These are phyloP conservation scores for Merluccius polli DNA, from an alignment of 2,797 vertebrate species.

Conservation along the genomic window DNA sequence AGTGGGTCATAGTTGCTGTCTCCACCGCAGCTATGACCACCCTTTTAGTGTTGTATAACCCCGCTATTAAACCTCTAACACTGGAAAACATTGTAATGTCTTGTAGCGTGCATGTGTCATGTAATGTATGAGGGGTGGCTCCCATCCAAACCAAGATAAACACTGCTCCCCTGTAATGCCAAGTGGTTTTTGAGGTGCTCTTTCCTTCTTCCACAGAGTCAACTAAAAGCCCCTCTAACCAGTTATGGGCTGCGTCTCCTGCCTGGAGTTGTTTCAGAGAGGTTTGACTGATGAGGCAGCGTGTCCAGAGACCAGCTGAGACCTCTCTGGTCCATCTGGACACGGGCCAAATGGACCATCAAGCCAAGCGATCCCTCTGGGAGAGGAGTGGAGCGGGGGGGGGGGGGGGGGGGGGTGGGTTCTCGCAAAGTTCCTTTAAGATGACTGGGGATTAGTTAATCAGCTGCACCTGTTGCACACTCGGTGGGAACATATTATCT, in stretches of 20 bases:
- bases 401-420: conserved; percentile 27
- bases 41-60: too few relatives aligned
- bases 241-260: conserved; percentile 15
- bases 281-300: conserved; percentile 41
- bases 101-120: too few relatives aligned
- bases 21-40: too few relatives aligned
- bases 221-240: conserved; percentile 16
- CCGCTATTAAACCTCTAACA: too few relatives aligned
- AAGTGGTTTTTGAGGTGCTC: too few relatives aligned
- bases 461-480: conserved; percentile 66
- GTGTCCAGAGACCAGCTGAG: conserved; percentile 51
- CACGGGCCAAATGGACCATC: conserved; percentile 48
- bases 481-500: conserved; percentile 10
- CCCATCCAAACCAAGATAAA: too few relatives aligned
- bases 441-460: conserved; percentile 58
- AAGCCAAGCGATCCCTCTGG: conserved; percentile 57
- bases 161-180: too few relatives aligned
- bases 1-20: too few relatives aligned
- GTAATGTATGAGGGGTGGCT: too few relatives aligned
- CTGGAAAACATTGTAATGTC: too few relatives aligned
- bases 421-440: conserved; percentile 54
- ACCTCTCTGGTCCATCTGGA: conserved; percentile 53
- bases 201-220: too few relatives aligned
- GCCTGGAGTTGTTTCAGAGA: conserved; percentile 7
- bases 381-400: conserved; percentile 33